A percentile compares a stretch with the other conserved stretches of the same genome.
Evolutionary conservation across 2,888 invertebrate genomes (phyloP).

Genomic region (Xanthostigma xanthostigma): DNA sequence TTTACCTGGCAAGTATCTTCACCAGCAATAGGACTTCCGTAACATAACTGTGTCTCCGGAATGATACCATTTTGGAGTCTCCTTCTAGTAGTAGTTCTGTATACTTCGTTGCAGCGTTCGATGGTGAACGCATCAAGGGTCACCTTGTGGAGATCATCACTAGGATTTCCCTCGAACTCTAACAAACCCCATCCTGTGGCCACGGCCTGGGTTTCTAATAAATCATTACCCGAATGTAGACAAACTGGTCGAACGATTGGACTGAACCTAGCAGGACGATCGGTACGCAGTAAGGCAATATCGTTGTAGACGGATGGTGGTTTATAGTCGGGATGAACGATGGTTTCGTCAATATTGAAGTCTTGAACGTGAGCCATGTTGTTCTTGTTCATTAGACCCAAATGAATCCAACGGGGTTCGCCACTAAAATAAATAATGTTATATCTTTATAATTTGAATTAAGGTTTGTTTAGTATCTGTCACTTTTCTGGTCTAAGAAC

Average conservation of each 20-base stretch:
- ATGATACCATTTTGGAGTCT: not conserved
- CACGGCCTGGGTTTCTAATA: not conserved
- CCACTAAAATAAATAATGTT: not conserved
- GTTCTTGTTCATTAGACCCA: not conserved
- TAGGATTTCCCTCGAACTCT: not conserved
- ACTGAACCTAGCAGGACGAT: constrained; percentile 20
- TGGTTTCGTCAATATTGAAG: constrained; percentile 16
- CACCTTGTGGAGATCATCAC: not conserved
- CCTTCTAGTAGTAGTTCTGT: not conserved
- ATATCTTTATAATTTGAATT: no score
- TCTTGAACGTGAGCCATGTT: constrained; percentile 12
- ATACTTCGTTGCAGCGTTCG: not conserved
- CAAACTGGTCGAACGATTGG: constrained; percentile 11
- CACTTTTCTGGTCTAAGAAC: no score
- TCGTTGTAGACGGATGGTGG: constrained; percentile 28
- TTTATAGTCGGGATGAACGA: constrained; percentile 25
- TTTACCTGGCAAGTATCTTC: not conserved
- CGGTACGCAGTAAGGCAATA: constrained; percentile 28
- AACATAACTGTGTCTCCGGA: not conserved
- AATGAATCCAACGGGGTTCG: not conserved
- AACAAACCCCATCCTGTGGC: not conserved
- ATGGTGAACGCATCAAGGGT: not conserved
- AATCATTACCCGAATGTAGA: not conserved
- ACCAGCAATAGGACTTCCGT: not conserved
- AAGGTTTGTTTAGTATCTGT: no score